phyloP scores from a whole-genome alignment of 2,888 invertebrate genomes.

The Gymnocheta viridis region DNA sequence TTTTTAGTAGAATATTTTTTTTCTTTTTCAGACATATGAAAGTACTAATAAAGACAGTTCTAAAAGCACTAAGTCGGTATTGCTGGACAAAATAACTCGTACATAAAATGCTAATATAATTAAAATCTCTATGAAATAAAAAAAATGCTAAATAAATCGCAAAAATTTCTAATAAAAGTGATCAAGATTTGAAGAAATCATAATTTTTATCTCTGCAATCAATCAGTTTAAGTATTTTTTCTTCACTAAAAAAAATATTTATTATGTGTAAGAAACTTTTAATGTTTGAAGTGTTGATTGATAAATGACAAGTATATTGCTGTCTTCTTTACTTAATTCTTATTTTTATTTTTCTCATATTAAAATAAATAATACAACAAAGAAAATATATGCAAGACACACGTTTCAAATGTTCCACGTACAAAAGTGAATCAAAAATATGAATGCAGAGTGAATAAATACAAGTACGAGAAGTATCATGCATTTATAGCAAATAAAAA shows the following conservation, averaged over 20 bases:
- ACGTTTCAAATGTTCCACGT: slow-evolving; percentile 32
- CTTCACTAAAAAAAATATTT: background rate
- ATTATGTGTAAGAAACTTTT: slow-evolving; percentile 18
- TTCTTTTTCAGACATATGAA: no score
- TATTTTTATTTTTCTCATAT: slow-evolving; percentile 2
- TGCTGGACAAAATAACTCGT: background rate
- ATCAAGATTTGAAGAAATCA: background rate
- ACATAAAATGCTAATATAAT: background rate
- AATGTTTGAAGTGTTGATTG: slow-evolving; percentile 49
- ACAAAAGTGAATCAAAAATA: slow-evolving; percentile 38
- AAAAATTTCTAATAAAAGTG: background rate
- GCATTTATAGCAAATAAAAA: slow-evolving; percentile 50
- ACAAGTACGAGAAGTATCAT: slow-evolving; percentile 13
- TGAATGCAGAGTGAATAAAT: slow-evolving; percentile 29
- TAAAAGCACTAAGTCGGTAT: no score
- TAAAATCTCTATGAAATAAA: background rate
- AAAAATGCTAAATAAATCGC: background rate
- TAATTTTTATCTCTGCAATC: slow-evolving; percentile 5
- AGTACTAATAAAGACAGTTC: no score
- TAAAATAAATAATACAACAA: slow-evolving; percentile 1
- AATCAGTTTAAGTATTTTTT: background rate
- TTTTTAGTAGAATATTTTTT: no score
- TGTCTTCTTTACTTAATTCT: slow-evolving; percentile 23
- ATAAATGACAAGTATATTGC: slow-evolving; percentile 51
- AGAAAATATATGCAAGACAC: slow-evolving; percentile 2